A percentile compares a stretch with the other conserved stretches of the same genome.
Evolutionary conservation across 2,888 invertebrate genomes (phyloP).

Genomic region (Agrochola circellaris): DNA sequence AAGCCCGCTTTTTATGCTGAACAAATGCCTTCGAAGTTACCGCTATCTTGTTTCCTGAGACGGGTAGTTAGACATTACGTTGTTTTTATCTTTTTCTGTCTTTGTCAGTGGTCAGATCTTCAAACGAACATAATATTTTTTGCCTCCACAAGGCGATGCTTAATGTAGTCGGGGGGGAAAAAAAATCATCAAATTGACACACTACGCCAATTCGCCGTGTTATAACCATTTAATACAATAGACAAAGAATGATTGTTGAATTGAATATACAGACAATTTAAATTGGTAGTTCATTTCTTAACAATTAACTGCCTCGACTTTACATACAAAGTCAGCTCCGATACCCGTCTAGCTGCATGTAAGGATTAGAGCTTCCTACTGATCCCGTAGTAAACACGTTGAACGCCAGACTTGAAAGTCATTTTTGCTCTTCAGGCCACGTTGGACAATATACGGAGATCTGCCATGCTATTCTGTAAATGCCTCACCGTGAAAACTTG

Average conservation of each 20-base stretch:
- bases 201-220: not conserved
- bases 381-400: not conserved
- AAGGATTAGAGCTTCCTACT: not conserved
- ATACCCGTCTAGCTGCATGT: not conserved
- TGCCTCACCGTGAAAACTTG: too few relatives aligned
- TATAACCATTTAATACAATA: not conserved
- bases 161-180: not conserved
- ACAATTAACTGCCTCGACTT: too few relatives aligned
- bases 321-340: not conserved
- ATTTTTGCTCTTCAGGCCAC: not conserved
- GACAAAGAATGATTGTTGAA: not conserved
- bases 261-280: not conserved
- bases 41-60: constrained; percentile 19
- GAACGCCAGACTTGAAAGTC: not conserved
- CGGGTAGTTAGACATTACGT: too few relatives aligned
- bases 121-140: not conserved
- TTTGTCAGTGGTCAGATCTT: not conserved
- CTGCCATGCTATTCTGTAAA: too few relatives aligned
- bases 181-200: not conserved
- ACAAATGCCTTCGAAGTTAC: constrained; percentile 29
- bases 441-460: not conserved
- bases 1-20: constrained; percentile 14
- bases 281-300: not conserved
- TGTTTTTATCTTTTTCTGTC: not conserved
- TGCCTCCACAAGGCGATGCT: not conserved